Evolutionary conservation across 2,113 vertebrate genomes (phyloP).

Genomic region (Marcusenius ussheri): DNA sequence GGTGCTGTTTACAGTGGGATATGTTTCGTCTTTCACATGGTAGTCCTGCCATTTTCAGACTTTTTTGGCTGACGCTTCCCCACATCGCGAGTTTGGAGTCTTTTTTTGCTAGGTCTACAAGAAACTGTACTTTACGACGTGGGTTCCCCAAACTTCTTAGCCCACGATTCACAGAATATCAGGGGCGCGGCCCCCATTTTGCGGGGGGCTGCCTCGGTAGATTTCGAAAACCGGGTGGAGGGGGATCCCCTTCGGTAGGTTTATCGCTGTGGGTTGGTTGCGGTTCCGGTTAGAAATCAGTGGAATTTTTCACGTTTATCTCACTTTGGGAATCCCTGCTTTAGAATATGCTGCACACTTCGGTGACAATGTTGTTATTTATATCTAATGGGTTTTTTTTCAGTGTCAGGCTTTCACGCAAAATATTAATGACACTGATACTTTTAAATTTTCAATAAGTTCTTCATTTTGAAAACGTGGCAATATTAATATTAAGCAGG

Average conservation of each 20-base stretch:
- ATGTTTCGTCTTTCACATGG: neutral
- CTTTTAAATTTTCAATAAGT: neutral
- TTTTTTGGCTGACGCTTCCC: conserved; percentile 31
- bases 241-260: neutral
- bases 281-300: neutral
- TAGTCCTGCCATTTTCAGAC: neutral
- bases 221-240: neutral
- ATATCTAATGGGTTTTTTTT: neutral
- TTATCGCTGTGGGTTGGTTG: neutral
- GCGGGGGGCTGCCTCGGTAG: neutral
- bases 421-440: neutral
- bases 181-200: no score
- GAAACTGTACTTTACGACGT: neutral
- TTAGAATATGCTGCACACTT: neutral
- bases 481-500: neutral
- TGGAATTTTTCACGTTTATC: neutral
- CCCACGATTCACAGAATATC: no score
- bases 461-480: neutral
- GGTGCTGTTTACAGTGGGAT: neutral
- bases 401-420: neutral
- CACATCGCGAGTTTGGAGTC: conserved; percentile 10
- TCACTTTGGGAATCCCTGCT: neutral
- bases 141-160: no score
- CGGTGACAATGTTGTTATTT: neutral
- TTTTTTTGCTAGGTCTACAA: neutral